phyloP scores from a whole-genome alignment of 2,797 vertebrate genomes.

The Cercopithecus petaurista region DNA sequence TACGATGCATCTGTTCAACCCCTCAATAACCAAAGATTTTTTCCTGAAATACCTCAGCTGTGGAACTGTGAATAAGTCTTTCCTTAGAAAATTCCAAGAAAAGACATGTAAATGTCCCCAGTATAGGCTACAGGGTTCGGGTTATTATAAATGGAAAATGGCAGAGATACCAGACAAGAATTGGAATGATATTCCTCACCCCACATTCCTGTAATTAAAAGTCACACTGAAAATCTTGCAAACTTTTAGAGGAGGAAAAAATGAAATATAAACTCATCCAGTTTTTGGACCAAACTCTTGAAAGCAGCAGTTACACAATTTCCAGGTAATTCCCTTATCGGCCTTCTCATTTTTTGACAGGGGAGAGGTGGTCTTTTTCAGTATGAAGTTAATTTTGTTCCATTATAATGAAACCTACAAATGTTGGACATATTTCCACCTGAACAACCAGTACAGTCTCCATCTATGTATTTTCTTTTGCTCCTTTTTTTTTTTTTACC shows the following conservation, averaged over 20 bases:
- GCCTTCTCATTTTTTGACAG: background rate
- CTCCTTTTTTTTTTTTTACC: background rate
- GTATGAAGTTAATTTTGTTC: background rate
- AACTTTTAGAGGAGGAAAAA: background rate
- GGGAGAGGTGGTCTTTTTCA: background rate
- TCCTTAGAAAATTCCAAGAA: background rate
- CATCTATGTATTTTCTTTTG: background rate
- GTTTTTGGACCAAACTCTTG: background rate
- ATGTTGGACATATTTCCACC: background rate
- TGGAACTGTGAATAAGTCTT: background rate
- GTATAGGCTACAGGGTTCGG: background rate
- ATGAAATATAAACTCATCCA: background rate
- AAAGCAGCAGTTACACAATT: background rate
- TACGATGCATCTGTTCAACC: background rate
- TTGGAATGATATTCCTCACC: background rate
- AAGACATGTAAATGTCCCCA: background rate
- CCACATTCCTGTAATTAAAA: background rate
- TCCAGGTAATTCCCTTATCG: background rate
- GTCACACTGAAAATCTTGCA: background rate
- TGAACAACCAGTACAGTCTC: background rate
- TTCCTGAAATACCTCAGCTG: background rate
- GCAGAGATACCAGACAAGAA: background rate
- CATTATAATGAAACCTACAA: conserved; percentile 5
- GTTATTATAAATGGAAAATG: background rate
- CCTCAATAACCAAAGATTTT: background rate